Percentiles rank a stretch among this genome's conserved stretches.
Conservation (phyloP, 1,140 invertebrate genomes). For the Campoletis sonorensis region DNA sequence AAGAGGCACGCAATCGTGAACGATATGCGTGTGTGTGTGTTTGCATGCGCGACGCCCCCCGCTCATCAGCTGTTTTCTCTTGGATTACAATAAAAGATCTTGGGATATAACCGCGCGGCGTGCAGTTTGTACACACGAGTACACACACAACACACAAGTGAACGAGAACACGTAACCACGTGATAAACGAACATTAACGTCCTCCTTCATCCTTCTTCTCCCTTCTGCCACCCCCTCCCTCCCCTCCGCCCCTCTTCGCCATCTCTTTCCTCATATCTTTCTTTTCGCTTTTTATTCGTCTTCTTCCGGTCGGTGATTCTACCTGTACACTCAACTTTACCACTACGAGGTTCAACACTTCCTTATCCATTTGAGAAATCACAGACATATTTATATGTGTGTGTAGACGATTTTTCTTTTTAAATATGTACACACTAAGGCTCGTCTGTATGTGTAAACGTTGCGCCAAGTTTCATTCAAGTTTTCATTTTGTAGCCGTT, state of each 20-base stretch:
- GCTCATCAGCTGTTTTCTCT: conserved; percentile 21
- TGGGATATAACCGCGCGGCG: background rate
- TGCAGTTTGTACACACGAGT: background rate
- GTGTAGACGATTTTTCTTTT: no score
- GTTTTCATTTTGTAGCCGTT: conserved; percentile 18
- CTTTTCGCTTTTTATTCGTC: conserved; percentile 6
- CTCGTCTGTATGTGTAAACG: background rate
- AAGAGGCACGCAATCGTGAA: conserved; percentile 8
- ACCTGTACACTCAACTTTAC: background rate
- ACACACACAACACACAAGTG: background rate
- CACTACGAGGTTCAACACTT: background rate
- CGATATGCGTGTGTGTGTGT: background rate
- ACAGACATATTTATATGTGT: background rate
- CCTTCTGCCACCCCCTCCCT: background rate
- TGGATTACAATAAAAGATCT: conserved; percentile 12
- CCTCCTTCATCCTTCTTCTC: no score
- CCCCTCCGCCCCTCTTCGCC: no score
- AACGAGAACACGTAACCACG: background rate
- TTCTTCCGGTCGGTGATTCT: background rate
- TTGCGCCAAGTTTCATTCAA: conserved; percentile 22
- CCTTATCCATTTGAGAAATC: background rate
- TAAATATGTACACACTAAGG: no score
- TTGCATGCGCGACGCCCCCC: background rate
- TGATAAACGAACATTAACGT: conserved; percentile 9
- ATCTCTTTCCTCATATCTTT: background rate